Conservation (phyloP, 2,797 vertebrate species). For the Crax fasciolata region DNA sequence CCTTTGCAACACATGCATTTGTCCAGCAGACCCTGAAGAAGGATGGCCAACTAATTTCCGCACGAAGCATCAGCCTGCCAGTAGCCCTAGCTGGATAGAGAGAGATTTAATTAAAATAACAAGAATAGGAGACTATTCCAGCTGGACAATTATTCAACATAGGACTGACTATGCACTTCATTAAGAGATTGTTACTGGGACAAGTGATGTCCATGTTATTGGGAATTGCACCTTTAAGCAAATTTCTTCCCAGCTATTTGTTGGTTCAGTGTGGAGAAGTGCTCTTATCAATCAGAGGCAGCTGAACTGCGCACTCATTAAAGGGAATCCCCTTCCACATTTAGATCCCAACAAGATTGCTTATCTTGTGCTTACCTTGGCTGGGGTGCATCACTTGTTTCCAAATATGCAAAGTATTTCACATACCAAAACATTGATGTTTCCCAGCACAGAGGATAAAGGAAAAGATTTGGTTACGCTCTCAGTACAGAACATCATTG, state of each 20-base stretch:
- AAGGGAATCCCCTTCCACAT: not conserved
- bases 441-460: not conserved
- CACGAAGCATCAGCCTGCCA: not conserved
- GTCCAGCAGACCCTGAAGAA: not conserved
- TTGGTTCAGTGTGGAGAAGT: not conserved
- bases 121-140: not conserved
- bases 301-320: accelerated
- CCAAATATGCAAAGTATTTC: not conserved
- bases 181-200: not conserved
- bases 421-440: not conserved
- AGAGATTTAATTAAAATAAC: not conserved
- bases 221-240: not conserved
- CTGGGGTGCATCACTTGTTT: too few relatives aligned
- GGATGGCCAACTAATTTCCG: not conserved
- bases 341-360: not conserved
- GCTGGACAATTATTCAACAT: not conserved
- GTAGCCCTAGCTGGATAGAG: not conserved
- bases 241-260: not conserved
- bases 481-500: not conserved
- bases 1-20: not conserved
- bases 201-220: accelerated
- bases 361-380: too few relatives aligned
- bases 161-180: not conserved
- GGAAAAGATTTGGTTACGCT: not conserved
- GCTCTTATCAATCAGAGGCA: not conserved